These are phyloP conservation scores for Drepana falcataria DNA, from an alignment of 2,888 invertebrate genomes.

Conservation along the genomic window DNA sequence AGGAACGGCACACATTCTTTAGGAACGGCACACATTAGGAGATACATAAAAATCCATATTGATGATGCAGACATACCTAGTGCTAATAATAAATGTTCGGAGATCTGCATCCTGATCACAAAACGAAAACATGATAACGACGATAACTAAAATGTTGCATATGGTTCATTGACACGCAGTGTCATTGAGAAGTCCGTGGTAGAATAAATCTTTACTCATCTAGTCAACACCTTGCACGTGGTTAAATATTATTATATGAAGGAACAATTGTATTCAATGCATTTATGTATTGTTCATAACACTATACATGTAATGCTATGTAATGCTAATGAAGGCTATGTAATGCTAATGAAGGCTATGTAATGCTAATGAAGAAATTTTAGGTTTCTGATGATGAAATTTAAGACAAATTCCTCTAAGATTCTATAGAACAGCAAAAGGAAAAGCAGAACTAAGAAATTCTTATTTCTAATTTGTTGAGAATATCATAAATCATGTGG, in stretches of 20 bases:
- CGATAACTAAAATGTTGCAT: constrained; percentile 36
- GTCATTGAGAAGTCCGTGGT: constrained; percentile 38
- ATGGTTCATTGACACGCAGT: constrained; percentile 39
- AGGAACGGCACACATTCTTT: too few relatives aligned
- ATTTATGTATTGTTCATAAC: background rate
- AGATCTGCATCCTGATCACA: constrained; percentile 2
- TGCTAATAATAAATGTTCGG: background rate
- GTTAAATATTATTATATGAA: background rate
- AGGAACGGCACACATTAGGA: too few relatives aligned
- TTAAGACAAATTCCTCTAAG: too few relatives aligned
- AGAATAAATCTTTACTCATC: constrained; percentile 6
- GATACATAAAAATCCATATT: background rate
- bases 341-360: too few relatives aligned
- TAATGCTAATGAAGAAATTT: background rate
- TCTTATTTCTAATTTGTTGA: too few relatives aligned
- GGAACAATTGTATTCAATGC: background rate
- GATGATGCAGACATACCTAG: background rate
- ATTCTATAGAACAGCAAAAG: too few relatives aligned
- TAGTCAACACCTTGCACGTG: background rate
- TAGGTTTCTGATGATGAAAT: too few relatives aligned
- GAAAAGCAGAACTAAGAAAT: too few relatives aligned
- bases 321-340: too few relatives aligned
- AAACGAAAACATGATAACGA: constrained; percentile 16
- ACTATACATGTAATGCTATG: background rate
- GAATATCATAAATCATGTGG: too few relatives aligned